Conservation (phyloP, 2,888 invertebrate genomes). For the Acrobasis consociella region DNA sequence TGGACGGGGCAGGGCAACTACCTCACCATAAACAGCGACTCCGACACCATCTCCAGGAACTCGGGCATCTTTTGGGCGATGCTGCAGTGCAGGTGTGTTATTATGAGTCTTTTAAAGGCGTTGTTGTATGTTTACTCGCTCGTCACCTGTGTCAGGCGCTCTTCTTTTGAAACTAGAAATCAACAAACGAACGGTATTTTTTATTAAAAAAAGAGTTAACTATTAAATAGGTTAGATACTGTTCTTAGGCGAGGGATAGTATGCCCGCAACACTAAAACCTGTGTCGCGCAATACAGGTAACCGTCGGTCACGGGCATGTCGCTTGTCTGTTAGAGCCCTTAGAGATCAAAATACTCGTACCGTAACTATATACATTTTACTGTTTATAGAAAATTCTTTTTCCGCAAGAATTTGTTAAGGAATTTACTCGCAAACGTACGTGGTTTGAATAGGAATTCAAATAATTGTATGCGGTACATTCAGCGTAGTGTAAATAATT, state of each 20-base stretch:
- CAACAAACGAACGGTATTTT: no score
- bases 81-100: constrained; percentile 90
- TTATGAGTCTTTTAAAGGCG: neutral
- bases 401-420: neutral
- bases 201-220: no score
- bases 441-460: neutral
- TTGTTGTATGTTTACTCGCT: no score
- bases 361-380: neutral
- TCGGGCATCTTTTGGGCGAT: constrained; percentile 99
- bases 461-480: neutral
- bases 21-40: constrained; percentile 94
- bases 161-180: no score
- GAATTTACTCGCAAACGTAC: neutral
- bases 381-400: neutral
- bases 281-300: no score
- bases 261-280: no score
- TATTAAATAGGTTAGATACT: no score
- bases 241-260: no score
- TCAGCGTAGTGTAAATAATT: no score
- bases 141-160: no score
- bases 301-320: no score
- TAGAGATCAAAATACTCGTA: neutral
- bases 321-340: no score
- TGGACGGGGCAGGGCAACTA: constrained; percentile 97
- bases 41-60: constrained; percentile 94